These are phyloP conservation scores for Gnathonemus echidnorhynchus DNA, from an alignment of 2,113 vertebrate genomes.

Conservation along the genomic window DNA sequence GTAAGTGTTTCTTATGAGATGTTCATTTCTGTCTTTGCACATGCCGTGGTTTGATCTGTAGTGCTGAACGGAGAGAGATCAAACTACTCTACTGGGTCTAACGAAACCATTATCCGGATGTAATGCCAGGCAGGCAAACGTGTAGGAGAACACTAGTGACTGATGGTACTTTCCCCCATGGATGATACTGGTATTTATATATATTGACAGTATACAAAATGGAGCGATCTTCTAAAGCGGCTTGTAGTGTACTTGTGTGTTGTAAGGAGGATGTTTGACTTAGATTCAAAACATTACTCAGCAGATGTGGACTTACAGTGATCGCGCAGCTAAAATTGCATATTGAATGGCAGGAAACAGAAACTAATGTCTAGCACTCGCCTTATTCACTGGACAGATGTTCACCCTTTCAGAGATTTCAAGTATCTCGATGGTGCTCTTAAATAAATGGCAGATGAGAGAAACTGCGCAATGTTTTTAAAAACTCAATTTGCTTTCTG, in stretches of 20 bases:
- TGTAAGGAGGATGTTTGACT: not conserved
- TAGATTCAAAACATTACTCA: not conserved
- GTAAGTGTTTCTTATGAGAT: not conserved
- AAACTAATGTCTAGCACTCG: not conserved
- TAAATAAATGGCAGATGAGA: not conserved
- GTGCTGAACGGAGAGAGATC: not conserved
- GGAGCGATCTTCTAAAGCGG: not conserved
- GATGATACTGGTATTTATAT: not conserved
- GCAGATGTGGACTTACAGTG: not conserved
- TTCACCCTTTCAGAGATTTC: not conserved
- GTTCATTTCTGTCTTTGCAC: not conserved
- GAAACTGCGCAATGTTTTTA: not conserved
- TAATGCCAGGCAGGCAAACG: not conserved
- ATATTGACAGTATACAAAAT: not conserved
- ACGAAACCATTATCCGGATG: not conserved
- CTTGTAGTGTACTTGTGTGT: not conserved
- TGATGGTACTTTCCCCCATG: not conserved
- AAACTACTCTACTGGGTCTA: not conserved
- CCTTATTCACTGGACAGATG: slow-evolving; percentile 1
- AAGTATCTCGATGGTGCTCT: not conserved
- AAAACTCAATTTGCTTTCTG: not conserved
- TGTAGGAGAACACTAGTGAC: not conserved
- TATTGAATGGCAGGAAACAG: not conserved
- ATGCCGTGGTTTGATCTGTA: not conserved
- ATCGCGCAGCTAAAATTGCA: not conserved